phyloP scores from a whole-genome alignment of 2,113 vertebrate species.

The Nettapus auritus region DNA sequence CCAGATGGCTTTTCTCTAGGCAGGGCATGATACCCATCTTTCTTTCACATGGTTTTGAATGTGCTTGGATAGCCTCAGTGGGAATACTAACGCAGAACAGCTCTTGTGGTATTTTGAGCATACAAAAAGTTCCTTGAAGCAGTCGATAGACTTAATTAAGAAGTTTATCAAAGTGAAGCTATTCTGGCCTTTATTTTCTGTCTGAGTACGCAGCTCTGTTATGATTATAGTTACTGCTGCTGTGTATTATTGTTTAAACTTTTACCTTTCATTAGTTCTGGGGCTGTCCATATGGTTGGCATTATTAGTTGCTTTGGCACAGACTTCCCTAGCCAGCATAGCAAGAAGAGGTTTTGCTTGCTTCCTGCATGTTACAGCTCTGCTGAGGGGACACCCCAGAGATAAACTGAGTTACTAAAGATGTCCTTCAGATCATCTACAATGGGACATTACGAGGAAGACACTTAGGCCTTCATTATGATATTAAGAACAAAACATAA shows the following conservation, averaged over 20 bases:
- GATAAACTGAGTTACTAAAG: not conserved
- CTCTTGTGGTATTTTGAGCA: not conserved
- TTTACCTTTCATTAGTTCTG: not conserved
- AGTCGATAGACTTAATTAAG: fast-evolving
- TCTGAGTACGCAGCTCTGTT: not conserved
- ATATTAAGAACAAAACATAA: not conserved
- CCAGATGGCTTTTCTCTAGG: not conserved
- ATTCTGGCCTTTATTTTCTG: not conserved
- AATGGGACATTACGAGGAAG: not conserved
- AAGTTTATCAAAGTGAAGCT: not conserved
- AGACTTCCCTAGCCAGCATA: not conserved
- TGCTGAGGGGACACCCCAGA: not conserved
- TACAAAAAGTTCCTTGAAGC: not conserved
- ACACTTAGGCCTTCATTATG: not conserved
- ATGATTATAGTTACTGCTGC: not conserved
- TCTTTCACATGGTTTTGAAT: not conserved
- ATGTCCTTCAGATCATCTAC: not conserved
- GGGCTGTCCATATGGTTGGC: not conserved
- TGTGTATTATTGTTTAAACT: not conserved
- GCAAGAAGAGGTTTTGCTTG: not conserved
- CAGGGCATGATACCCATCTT: not conserved
- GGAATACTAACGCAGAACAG: not conserved
- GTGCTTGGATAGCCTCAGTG: not conserved
- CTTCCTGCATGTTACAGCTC: not conserved
- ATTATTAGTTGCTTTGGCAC: not conserved